Evolutionary conservation across 2,113 vertebrate species (phyloP).

Genomic region (Apodemus sylvaticus): DNA sequence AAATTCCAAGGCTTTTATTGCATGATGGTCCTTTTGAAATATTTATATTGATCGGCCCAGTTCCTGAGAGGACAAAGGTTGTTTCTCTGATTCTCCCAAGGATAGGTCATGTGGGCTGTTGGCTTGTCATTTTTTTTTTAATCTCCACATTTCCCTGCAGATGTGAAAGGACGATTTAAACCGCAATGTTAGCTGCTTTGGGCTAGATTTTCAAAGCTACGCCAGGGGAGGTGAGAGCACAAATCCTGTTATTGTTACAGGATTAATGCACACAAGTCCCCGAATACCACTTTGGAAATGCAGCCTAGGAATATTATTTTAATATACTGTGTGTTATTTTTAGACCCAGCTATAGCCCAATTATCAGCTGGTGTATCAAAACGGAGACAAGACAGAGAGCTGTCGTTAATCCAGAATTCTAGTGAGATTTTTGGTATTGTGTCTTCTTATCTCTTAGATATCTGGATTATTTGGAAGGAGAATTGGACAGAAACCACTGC

Average conservation of each 20-base stretch:
- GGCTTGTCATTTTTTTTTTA: slow-evolving; percentile 55
- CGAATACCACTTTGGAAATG: slow-evolving; percentile 80
- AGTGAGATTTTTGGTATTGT: slow-evolving; percentile 60
- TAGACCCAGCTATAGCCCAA: slow-evolving; percentile 75
- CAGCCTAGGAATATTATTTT: slow-evolving; percentile 82
- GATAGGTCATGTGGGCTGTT: slow-evolving; percentile 52
- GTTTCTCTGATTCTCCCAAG: slow-evolving; percentile 53
- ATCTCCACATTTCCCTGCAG: slow-evolving; percentile 68
- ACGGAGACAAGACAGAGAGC: slow-evolving; percentile 27
- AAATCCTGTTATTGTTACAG: slow-evolving; percentile 82
- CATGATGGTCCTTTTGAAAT: slow-evolving; percentile 56
- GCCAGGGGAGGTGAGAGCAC: slow-evolving; percentile 76
- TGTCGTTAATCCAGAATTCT: slow-evolving; percentile 68
- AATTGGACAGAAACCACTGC: slow-evolving; percentile 26
- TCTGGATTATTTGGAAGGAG: slow-evolving; percentile 41
- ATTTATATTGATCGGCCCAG: slow-evolving; percentile 62
- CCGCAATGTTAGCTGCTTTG: slow-evolving; percentile 67
- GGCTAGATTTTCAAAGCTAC: slow-evolving; percentile 79
- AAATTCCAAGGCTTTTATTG: slow-evolving; percentile 43
- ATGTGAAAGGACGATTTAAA: slow-evolving; percentile 73
- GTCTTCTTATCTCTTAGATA: slow-evolving; percentile 41
- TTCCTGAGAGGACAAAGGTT: slow-evolving; percentile 54
- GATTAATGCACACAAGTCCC: slow-evolving; percentile 83
- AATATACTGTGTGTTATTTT: slow-evolving; percentile 77
- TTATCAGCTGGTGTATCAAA: slow-evolving; percentile 71